Evolutionary conservation across 1,140 invertebrate genomes (phyloP).

Genomic region (Hycleus cichorii): DNA sequence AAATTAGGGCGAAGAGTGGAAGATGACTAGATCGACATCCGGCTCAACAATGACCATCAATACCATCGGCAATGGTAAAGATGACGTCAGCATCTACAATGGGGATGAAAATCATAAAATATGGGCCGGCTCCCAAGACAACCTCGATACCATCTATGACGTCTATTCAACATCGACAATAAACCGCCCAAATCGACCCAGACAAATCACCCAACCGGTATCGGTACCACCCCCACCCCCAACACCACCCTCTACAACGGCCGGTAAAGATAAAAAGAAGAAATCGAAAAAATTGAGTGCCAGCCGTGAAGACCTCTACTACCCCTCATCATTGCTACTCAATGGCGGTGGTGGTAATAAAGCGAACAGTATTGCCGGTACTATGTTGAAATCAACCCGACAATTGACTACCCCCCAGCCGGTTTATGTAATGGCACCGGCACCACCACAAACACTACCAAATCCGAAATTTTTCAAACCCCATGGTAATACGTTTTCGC

Average conservation of each 20-base stretch:
- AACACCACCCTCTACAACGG: no score
- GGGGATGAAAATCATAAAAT: conserved; percentile 91
- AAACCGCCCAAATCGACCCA: conserved; percentile 65
- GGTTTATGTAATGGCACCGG: conserved; percentile 37
- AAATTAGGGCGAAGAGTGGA: conserved; percentile 46
- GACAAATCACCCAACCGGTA: conserved; percentile 70
- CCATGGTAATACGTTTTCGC: conserved; percentile 35
- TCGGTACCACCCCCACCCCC: conserved; percentile 67
- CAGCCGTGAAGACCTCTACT: conserved; percentile 46
- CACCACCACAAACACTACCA: conserved; percentile 35
- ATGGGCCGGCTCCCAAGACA: conserved; percentile 73
- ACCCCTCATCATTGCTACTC: conserved; percentile 30
- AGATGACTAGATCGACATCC: conserved; percentile 43
- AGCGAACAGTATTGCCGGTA: conserved; percentile 38
- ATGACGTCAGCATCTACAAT: conserved; percentile 58
- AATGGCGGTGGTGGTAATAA: conserved; percentile 34
- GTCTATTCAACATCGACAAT: conserved; percentile 65
- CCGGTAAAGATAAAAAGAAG: conserved; percentile 51
- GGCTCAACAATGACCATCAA: conserved; percentile 52
- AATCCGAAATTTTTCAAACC: conserved; percentile 41
- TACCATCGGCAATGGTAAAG: conserved; percentile 41
- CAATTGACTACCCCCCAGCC: conserved; percentile 36
- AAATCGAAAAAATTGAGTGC: conserved; percentile 44
- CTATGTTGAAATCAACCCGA: conserved; percentile 36
- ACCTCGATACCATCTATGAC: conserved; percentile 63